A percentile compares a stretch with the other conserved stretches of the same genome.
Evolutionary conservation across 2,888 invertebrate species (phyloP).

Genomic region (Andrena dorsata): DNA sequence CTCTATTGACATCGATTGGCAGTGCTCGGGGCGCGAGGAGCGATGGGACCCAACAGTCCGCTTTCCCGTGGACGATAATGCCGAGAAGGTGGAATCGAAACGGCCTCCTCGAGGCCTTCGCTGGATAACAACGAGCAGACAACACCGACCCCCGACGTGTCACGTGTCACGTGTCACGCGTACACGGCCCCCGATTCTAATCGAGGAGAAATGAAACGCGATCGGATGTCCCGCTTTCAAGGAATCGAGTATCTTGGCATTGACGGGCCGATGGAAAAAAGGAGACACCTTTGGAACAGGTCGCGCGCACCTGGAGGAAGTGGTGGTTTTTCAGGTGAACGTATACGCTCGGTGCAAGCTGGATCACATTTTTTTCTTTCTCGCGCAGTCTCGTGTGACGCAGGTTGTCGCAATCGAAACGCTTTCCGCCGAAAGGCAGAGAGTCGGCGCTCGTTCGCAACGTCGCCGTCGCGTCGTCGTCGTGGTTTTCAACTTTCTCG

Average conservation of each 20-base stretch:
- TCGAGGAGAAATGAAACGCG: slow-evolving; percentile 72
- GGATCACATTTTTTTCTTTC: slow-evolving; percentile 13
- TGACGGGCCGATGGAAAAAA: slow-evolving; percentile 59
- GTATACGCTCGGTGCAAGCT: slow-evolving; percentile 17
- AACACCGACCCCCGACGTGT: no score
- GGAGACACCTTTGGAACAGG: slow-evolving; percentile 62
- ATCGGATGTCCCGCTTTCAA: slow-evolving; percentile 76
- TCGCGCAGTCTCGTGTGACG: background rate
- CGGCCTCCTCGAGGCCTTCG: slow-evolving; percentile 12
- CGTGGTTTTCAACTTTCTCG: background rate
- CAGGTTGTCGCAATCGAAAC: background rate
- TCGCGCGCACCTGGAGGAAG: slow-evolving; percentile 67
- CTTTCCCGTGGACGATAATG: background rate
- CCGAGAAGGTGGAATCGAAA: background rate
- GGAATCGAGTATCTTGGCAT: slow-evolving; percentile 82
- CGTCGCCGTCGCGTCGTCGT: no score
- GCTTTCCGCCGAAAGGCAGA: background rate
- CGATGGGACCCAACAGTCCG: slow-evolving; percentile 3
- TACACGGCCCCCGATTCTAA: slow-evolving; percentile 14
- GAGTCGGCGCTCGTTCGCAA: background rate
- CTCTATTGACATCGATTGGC: slow-evolving; percentile 48
- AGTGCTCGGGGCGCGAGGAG: slow-evolving; percentile 26
- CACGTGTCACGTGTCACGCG: background rate
- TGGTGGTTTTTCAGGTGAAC: slow-evolving; percentile 47
- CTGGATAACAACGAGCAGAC: background rate